phyloP scores from a whole-genome alignment of 2,113 vertebrate species.

The Engraulis encrasicolus region DNA sequence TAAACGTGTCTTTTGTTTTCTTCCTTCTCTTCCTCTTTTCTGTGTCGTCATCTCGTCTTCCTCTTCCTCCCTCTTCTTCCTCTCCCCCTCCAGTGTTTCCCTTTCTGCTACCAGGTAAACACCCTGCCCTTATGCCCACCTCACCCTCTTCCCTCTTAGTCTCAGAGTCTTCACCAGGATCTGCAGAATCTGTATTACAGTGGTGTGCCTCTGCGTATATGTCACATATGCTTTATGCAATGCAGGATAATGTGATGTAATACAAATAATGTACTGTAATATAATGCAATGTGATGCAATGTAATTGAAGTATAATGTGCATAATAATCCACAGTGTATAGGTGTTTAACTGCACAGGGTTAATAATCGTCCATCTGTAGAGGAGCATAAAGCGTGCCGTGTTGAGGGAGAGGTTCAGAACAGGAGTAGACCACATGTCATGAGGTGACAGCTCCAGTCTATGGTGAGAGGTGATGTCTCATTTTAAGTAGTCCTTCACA shows the following conservation, averaged over 20 bases:
- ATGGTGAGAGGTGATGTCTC: not conserved
- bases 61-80: conserved; percentile 53
- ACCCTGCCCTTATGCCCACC: conserved; percentile 40
- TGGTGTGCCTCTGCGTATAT: no score
- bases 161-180: not conserved
- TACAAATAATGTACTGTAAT: no score
- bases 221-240: no score
- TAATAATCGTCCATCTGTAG: not conserved
- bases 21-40: conserved; percentile 47
- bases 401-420: not conserved
- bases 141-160: conserved; percentile 43
- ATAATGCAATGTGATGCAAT: no score
- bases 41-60: conserved; percentile 30
- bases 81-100: conserved; percentile 84
- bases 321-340: not conserved
- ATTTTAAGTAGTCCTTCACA: not conserved
- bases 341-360: not conserved
- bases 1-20: conserved; percentile 53
- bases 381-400: no score
- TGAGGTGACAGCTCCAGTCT: not conserved
- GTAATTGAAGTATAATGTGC: no score
- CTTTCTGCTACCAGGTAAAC: conserved; percentile 85
- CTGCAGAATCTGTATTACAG: not conserved
- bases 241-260: no score
- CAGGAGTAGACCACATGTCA: not conserved